phyloP scores from a whole-genome alignment of 2,888 invertebrate genomes.

The Dolichomitus sp. region DNA sequence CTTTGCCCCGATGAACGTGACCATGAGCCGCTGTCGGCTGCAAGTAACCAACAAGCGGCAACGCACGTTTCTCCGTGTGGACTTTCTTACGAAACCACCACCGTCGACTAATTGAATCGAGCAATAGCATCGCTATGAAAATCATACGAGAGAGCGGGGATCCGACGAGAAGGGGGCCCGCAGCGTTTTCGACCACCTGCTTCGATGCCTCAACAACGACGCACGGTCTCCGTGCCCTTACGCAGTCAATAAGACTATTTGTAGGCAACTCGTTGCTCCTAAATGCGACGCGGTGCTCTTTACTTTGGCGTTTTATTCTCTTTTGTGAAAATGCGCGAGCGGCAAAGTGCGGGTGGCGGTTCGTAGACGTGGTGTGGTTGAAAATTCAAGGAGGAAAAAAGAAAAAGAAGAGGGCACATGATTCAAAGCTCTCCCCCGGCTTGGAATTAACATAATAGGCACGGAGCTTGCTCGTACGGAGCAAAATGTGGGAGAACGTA shows the following conservation, averaged over 20 bases:
- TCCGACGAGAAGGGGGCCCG: constrained; percentile 16
- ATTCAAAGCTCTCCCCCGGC: constrained; percentile 1
- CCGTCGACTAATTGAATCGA: constrained; percentile 46
- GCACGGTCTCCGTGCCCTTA: constrained; percentile 20
- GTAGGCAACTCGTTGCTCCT: constrained; percentile 77
- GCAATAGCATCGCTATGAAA: constrained; percentile 37
- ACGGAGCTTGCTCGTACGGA: constrained; percentile 46
- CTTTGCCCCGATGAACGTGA: constrained; percentile 65
- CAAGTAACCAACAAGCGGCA: background rate
- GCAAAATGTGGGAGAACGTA: constrained; percentile 30
- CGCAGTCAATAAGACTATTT: constrained; percentile 77
- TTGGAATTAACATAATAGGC: constrained; percentile 52
- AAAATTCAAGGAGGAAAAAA: background rate
- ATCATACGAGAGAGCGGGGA: constrained; percentile 21
- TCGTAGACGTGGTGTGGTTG: constrained; percentile 41
- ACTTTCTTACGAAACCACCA: constrained; percentile 21
- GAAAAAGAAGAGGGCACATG: background rate
- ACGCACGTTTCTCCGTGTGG: constrained; percentile 40
- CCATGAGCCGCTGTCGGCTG: constrained; percentile 34
- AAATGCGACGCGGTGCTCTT: constrained; percentile 25
- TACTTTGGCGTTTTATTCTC: background rate
- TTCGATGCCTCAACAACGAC: constrained; percentile 45
- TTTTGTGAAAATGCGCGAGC: constrained; percentile 22
- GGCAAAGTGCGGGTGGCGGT: constrained; percentile 72
- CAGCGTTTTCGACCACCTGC: constrained; percentile 61